Base-by-base conservation (phyloP, 1,140 invertebrate genomes). In the Helicoverpa zea region DNA sequence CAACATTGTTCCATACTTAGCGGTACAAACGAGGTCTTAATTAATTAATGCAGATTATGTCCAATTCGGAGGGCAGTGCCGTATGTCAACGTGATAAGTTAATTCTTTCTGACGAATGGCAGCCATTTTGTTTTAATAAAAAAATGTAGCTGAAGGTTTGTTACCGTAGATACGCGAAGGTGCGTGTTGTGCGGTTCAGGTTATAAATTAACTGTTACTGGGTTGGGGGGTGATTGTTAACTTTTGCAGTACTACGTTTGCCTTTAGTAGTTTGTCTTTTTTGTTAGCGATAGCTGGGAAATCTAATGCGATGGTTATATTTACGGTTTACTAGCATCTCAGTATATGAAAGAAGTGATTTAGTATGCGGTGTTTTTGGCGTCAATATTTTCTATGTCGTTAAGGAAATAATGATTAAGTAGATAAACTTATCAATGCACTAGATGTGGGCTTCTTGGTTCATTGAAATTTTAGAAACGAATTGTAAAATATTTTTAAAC, bases 11-110 rank as follows among this genome's bases (percentile, higher is more conserved):
- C 72, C 72, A 59, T 47, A 59, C 30, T 58, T 23, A 1, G 72
- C 72, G 72, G 35, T 18, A 56, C 61, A 68, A 64, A 79, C 61
- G 64, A 75, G 77, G 56, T 56, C 49, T 73, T 56, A 80, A 83
- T 76, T 80, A 83, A 83, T 83, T 80, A 83, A 83, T 83, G 78
- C 74, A 83, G 77, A 83, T 83, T 83, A 83, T 76, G 66, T 64
- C 72, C 63, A 72, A 54, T 80, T 82, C 73, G 30, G 51, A 54
- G 70, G 76, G 56, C 58, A 43, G 51, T 63, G 77, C 72, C 68
- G 52, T 72, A 79, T 72, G 72, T 77, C 74, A 77, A 14, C 43
- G 63, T 82, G 81, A 78, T 63, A 63, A 80, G 68, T 73, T 80
- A 80, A 80, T 80, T 80, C 68, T 23, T 51, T 56, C 64, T 74